phyloP scores from a whole-genome alignment of 2,113 vertebrate genomes.

The Hypanus sabinus region DNA sequence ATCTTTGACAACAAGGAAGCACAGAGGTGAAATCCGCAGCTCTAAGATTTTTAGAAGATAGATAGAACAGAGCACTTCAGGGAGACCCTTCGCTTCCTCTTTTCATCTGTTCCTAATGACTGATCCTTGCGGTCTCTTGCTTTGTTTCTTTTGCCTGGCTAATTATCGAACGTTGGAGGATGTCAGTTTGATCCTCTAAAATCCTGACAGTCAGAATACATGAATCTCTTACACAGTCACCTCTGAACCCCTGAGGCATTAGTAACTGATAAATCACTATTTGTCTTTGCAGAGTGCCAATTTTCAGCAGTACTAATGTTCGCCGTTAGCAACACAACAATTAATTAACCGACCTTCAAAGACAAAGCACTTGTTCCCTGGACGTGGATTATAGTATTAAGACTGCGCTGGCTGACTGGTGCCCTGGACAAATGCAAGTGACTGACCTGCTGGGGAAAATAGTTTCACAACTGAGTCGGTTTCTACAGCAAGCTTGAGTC shows the following conservation, averaged over 20 bases:
- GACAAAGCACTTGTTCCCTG: neutral
- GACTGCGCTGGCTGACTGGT: neutral
- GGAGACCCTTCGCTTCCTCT: neutral
- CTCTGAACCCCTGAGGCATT: neutral
- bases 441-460: neutral
- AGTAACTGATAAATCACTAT: neutral
- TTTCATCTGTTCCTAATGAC: neutral
- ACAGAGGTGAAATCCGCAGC: neutral
- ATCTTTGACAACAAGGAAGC: neutral
- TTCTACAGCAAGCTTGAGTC: neutral
- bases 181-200: neutral
- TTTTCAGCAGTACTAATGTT: neutral
- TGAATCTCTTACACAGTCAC: neutral
- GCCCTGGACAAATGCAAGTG: neutral
- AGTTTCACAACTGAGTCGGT: neutral
- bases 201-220: neutral
- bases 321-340: neutral
- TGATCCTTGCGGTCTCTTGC: neutral
- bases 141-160: neutral
- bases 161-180: neutral
- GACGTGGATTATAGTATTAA: neutral
- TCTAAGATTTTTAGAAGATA: constrained; percentile 1
- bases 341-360: neutral
- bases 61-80: neutral
- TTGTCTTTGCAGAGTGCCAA: neutral